Percentiles rank a stretch among this genome's conserved stretches.
These are phyloP conservation scores for Bombylius discolor DNA, from an alignment of 2,888 invertebrate genomes.

Conservation along the genomic window DNA sequence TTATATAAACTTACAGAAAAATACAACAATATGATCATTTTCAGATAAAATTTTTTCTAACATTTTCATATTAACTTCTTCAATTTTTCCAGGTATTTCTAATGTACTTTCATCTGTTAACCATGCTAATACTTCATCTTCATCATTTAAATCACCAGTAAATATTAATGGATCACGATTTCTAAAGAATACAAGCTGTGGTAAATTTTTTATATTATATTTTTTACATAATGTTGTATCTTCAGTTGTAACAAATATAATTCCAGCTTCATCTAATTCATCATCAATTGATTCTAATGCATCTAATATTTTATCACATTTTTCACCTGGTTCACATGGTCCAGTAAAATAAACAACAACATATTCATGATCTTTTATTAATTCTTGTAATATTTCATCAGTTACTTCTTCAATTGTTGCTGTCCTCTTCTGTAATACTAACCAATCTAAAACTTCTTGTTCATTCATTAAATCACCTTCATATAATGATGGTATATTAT, in stretches of 20 bases:
- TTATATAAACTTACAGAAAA: constrained; percentile 62
- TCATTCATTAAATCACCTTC: constrained; percentile 87
- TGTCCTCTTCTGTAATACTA: constrained; percentile 68
- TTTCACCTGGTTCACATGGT: constrained; percentile 74
- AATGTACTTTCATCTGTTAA: constrained; percentile 80
- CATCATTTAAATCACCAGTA: constrained; percentile 75
- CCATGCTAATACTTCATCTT: constrained; percentile 85
- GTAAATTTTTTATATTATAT: constrained; percentile 71
- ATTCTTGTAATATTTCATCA: constrained; percentile 72
- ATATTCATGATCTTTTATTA: constrained; percentile 83
- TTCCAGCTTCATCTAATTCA: constrained; percentile 83
- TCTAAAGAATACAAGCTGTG: constrained; percentile 77
- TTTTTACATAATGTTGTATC: constrained; percentile 69
- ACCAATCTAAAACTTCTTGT: constrained; percentile 81
- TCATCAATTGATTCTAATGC: constrained; percentile 87
- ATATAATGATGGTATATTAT: constrained; percentile 80
- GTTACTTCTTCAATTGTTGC: constrained; percentile 91
- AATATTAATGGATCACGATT: constrained; percentile 80
- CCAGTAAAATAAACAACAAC: constrained; percentile 91
- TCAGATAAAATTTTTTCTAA: constrained; percentile 77
- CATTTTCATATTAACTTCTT: constrained; percentile 84
- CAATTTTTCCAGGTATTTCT: constrained; percentile 84
- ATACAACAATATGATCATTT: constrained; percentile 80
- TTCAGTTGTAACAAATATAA: constrained; percentile 87
- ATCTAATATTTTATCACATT: constrained; percentile 71